phyloP scores from a whole-genome alignment of 2,797 vertebrate species.

The Erpetoichthys calabaricus region DNA sequence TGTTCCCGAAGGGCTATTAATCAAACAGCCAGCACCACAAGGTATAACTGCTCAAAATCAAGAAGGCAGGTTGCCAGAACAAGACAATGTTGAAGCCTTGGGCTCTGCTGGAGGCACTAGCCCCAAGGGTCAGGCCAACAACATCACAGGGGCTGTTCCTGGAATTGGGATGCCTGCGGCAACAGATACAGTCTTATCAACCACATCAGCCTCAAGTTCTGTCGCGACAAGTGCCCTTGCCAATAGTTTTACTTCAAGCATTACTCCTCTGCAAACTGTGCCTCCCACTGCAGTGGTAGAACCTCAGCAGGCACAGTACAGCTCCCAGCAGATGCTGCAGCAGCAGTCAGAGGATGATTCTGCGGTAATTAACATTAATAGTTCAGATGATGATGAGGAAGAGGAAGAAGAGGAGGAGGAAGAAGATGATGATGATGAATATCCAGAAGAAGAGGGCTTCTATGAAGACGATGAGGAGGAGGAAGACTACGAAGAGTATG shows the following conservation, averaged over 20 bases:
- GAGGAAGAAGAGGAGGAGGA: constrained; percentile 68
- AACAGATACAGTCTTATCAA: constrained; percentile 29
- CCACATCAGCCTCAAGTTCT: constrained; percentile 14
- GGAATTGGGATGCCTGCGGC: constrained; percentile 30
- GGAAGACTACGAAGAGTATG: constrained; percentile 51
- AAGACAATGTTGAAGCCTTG: no score
- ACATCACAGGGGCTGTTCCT: no score
- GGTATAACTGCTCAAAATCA: not conserved
- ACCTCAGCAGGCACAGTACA: constrained; percentile 21
- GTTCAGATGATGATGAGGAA: constrained; percentile 71
- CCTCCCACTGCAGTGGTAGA: constrained; percentile 23
- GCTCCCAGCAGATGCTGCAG: constrained; percentile 34
- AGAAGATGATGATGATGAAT: constrained; percentile 37
- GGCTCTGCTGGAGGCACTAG: no score
- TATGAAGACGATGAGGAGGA: constrained; percentile 48
- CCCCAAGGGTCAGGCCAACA: no score
- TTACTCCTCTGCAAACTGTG: constrained; percentile 5
- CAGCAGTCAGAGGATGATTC: constrained; percentile 4
- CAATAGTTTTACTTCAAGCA: constrained; percentile 26
- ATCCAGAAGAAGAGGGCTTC: constrained; percentile 43
- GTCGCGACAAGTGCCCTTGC: constrained; percentile 13
- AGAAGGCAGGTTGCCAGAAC: not conserved
- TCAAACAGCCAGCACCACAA: constrained; percentile 10
- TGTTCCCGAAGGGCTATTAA: constrained; percentile 59
- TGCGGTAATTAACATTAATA: constrained; percentile 75